Conservation (phyloP, 2,888 invertebrate species). For the Digitonthophagus gazella region DNA sequence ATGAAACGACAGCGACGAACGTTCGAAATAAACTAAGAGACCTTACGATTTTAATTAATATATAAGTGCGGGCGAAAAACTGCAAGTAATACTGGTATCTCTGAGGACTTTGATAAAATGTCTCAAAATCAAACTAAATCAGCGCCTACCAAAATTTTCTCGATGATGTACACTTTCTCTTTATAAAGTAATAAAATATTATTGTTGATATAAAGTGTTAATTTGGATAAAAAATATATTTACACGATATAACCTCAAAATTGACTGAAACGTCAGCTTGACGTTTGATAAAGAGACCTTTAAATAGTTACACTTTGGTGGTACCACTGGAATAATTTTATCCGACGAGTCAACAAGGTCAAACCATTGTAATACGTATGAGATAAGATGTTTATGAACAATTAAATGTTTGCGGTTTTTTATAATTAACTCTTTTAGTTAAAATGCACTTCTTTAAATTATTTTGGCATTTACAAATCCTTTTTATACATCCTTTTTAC, state of each 20-base stretch:
- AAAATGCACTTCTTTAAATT: too few relatives aligned
- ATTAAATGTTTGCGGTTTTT: neutral
- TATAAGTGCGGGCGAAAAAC: constrained; percentile 11
- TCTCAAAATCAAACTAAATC: constrained; percentile 20
- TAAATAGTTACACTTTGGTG: neutral
- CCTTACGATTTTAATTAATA: neutral
- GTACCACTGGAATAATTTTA: neutral
- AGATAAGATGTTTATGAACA: neutral
- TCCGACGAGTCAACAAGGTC: neutral
- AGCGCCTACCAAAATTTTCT: constrained; percentile 16
- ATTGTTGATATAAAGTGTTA: too few relatives aligned
- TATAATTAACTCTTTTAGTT: too few relatives aligned
- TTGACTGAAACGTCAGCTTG: too few relatives aligned
- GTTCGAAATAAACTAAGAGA: neutral
- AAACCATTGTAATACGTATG: neutral
- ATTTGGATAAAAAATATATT: too few relatives aligned
- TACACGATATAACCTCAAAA: neutral
- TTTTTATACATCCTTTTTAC: too few relatives aligned
- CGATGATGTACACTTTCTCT: too few relatives aligned
- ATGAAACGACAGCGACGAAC: constrained; percentile 1
- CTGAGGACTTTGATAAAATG: constrained; percentile 26
- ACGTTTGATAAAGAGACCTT: too few relatives aligned
- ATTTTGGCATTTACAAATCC: too few relatives aligned
- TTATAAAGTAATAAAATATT: too few relatives aligned
- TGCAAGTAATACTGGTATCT: constrained; percentile 21